Conservation (phyloP, 2,888 invertebrate genomes). For the Helleia helle region DNA sequence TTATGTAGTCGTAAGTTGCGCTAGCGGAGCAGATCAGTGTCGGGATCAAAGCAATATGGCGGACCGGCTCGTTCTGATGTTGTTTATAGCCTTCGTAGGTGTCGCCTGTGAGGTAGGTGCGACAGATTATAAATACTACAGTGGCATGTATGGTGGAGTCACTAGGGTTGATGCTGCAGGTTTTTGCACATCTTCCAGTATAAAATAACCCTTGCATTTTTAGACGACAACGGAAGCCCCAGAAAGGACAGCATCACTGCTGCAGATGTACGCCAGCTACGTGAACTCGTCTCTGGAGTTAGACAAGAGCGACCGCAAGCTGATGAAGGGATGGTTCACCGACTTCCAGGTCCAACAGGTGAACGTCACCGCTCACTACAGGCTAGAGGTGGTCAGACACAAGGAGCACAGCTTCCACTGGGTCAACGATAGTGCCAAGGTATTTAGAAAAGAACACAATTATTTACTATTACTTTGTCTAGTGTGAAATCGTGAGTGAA, state of each 20-base stretch:
- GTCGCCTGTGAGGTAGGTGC: conserved; percentile 13
- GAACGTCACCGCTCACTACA: conserved; percentile 36
- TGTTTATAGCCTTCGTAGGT: conserved; percentile 10
- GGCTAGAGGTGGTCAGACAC: conserved; percentile 40
- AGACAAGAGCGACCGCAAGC: conserved; percentile 28
- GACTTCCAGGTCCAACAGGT: conserved; percentile 37
- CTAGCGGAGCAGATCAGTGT: neutral
- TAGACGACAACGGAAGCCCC: no score
- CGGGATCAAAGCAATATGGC: neutral
- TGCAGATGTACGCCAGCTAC: conserved; percentile 21
- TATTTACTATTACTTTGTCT: no score
- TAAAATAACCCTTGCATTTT: no score
- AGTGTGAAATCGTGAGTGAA: no score
- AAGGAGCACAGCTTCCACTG: conserved; percentile 34
- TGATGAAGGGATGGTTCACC: conserved; percentile 30
- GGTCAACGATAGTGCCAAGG: conserved; percentile 18
- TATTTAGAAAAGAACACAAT: no score
- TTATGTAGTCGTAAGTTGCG: neutral
- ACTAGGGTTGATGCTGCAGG: no score
- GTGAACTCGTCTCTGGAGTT: conserved; percentile 26
- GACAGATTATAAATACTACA: no score
- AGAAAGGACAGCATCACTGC: conserved; percentile 14
- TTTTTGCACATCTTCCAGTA: no score
- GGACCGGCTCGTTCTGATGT: neutral
- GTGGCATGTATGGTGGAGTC: no score